Conservation (phyloP, 2,113 vertebrate species). For the Prunella himalayana region DNA sequence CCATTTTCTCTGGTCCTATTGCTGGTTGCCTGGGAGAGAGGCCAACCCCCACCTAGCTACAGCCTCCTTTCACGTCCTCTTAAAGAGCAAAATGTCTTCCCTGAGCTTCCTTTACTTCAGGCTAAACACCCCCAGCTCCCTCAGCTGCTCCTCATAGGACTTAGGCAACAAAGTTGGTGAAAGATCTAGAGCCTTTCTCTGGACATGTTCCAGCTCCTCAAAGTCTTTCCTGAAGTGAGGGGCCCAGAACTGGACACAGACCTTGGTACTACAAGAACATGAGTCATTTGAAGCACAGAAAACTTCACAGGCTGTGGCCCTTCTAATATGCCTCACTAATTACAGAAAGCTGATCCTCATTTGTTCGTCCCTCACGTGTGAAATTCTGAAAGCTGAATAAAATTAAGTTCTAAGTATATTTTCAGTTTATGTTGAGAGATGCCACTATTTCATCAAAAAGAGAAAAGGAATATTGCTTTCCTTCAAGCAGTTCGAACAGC, state of each 20-base stretch:
- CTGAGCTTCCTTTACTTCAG: background rate
- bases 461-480: conserved; percentile 47
- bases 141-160: background rate
- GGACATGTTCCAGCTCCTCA: background rate
- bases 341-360: background rate
- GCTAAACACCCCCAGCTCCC: background rate
- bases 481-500: conserved; percentile 11
- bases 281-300: background rate
- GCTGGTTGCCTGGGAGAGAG: background rate
- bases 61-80: background rate
- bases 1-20: background rate
- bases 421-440: conserved; percentile 49
- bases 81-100: background rate
- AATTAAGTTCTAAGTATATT: conserved; percentile 45
- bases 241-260: background rate
- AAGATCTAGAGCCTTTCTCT: background rate
- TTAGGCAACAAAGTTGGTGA: too few relatives aligned
- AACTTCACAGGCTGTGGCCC: background rate
- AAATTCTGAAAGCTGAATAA: conserved; percentile 39
- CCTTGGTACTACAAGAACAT: background rate
- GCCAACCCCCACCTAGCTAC: too few relatives aligned
- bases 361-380: background rate
- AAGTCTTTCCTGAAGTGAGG: background rate
- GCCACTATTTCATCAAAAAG: background rate
- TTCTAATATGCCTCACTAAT: background rate